A percentile compares a stretch with the other conserved stretches of the same genome.
Conservation (phyloP, 2,113 vertebrate species). For the Xyliphius kryptos region DNA sequence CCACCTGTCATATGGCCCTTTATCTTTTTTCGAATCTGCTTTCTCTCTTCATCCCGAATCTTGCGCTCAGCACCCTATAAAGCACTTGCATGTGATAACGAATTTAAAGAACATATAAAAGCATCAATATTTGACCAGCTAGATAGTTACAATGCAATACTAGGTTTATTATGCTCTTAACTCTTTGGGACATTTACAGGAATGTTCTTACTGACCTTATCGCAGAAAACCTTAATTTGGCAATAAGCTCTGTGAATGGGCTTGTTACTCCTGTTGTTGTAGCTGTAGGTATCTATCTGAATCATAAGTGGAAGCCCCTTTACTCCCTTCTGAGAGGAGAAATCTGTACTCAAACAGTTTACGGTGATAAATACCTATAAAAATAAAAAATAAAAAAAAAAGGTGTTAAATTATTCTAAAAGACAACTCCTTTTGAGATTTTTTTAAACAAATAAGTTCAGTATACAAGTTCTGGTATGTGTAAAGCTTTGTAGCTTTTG, state of each 20-base stretch:
- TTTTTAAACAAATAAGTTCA: no score
- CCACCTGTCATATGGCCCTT: constrained; percentile 70
- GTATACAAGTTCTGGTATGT: no score
- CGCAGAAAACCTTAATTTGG: constrained; percentile 98
- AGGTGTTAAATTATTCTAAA: no score
- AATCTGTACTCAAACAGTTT: constrained; percentile 96
- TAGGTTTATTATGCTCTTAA: no score
- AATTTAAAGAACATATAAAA: background rate
- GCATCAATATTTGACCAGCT: no score
- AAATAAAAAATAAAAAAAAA: no score
- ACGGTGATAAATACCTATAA: constrained; percentile 95
- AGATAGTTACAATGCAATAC: no score
- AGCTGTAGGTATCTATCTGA: constrained; percentile 97
- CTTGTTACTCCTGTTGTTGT: constrained; percentile 97
- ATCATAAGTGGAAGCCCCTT: constrained; percentile 97
- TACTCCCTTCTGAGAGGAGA: constrained; percentile 96
- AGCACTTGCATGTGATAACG: background rate
- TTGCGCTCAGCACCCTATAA: constrained; percentile 92
- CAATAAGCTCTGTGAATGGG: constrained; percentile 92
- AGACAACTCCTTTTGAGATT: no score
- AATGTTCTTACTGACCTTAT: constrained; percentile 76
- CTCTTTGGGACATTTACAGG: background rate
- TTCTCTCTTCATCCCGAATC: constrained; percentile 93
- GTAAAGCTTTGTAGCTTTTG: no score
- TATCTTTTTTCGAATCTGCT: constrained; percentile 86